Evolutionary conservation across 2,797 vertebrate species (phyloP).

Genomic region (Falco peregrinus): DNA sequence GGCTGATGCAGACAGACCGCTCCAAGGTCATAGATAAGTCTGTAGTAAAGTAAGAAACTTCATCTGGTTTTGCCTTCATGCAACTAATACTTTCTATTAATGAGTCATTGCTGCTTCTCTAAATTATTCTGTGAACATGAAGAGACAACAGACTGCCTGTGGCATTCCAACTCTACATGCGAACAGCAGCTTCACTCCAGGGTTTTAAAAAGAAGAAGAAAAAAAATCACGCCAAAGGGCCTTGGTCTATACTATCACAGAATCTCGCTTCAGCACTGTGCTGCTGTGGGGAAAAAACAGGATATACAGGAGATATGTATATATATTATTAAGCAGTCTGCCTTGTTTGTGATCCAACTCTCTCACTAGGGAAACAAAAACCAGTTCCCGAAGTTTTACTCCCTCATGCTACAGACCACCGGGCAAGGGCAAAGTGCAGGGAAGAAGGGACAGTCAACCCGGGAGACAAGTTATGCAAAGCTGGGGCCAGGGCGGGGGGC

Average conservation of each 20-base stretch:
- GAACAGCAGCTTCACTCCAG: neutral
- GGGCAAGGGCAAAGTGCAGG: constrained; percentile 42
- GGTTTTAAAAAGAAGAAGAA: neutral
- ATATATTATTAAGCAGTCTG: neutral
- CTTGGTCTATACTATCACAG: neutral
- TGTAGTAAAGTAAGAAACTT: constrained; percentile 11
- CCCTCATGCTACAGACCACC: neutral
- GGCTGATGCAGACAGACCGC: neutral
- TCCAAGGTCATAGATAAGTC: constrained; percentile 42
- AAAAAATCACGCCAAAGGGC: neutral
- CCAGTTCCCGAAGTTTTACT: neutral
- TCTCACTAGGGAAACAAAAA: neutral
- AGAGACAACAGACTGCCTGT: constrained; percentile 7
- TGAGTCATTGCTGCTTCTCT: neutral
- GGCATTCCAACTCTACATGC: neutral
- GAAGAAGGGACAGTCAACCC: neutral
- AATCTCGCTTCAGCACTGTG: neutral
- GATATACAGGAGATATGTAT: too few relatives aligned
- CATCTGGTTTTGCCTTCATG: neutral
- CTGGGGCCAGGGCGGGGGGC: neutral
- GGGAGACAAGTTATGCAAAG: constrained; percentile 21
- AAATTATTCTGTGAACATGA: neutral
- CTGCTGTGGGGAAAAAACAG: neutral
- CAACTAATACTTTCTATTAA: neutral
- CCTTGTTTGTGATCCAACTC: neutral